phyloP scores from a whole-genome alignment of 2,888 invertebrate genomes.

The Lasioglossum leucozonium region DNA sequence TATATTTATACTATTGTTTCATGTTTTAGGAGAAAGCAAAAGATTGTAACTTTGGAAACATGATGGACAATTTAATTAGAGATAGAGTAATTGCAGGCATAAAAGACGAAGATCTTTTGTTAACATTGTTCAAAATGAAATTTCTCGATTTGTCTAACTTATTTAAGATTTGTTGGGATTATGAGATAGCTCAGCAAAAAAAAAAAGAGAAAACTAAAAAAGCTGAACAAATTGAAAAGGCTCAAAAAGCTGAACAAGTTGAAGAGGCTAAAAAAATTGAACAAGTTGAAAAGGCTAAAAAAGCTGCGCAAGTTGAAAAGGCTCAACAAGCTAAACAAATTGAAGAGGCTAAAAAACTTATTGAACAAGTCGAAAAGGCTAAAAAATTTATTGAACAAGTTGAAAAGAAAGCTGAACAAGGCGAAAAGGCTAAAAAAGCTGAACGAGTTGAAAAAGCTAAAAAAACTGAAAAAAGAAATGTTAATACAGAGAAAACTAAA shows the following conservation, averaged over 20 bases:
- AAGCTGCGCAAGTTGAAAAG: background rate
- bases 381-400: background rate
- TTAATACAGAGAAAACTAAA: background rate
- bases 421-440: background rate
- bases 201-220: background rate
- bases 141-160: conserved; percentile 49
- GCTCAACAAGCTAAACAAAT: background rate
- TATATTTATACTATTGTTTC: background rate
- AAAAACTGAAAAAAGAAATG: too few relatives aligned
- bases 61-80: conserved; percentile 63
- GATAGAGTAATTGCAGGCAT: conserved; percentile 67
- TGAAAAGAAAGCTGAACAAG: background rate
- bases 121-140: conserved; percentile 40
- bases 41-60: conserved; percentile 65
- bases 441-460: too few relatives aligned
- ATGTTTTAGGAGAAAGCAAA: conserved; percentile 56
- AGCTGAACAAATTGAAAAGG: background rate
- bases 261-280: background rate
- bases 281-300: too few relatives aligned
- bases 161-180: background rate
- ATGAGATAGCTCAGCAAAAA: background rate
- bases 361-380: background rate
- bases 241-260: background rate
- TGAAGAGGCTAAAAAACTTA: background rate
- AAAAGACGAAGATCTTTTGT: conserved; percentile 42